These are phyloP conservation scores for Rhagium mordax DNA, from an alignment of 2,888 invertebrate genomes.

Conservation along the genomic window DNA sequence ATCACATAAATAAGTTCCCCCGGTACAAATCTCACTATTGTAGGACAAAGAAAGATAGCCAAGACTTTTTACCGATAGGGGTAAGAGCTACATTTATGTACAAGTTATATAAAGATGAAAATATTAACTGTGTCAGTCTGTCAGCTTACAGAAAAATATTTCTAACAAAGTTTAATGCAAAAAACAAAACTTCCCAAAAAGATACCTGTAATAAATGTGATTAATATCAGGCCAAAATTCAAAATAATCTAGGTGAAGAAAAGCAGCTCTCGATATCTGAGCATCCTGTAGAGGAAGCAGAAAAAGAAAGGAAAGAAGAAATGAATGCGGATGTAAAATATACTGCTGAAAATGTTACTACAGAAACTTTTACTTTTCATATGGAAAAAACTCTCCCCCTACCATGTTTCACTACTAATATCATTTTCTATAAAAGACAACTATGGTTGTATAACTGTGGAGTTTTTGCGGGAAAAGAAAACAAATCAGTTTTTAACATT, in stretches of 20 bases:
- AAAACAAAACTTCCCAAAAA: slow-evolving; percentile 24
- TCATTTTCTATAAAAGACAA: slow-evolving; percentile 53
- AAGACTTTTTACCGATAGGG: neutral
- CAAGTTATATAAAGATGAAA: slow-evolving; percentile 32
- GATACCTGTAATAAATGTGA: slow-evolving; percentile 28
- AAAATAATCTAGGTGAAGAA: neutral
- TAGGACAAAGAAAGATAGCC: neutral
- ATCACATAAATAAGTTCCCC: slow-evolving; percentile 7
- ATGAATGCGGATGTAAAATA: slow-evolving; percentile 8
- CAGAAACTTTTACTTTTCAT: slow-evolving; percentile 70
- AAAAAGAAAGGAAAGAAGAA: slow-evolving; percentile 18
- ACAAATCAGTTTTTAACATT: slow-evolving; percentile 27
- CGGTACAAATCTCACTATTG: slow-evolving; percentile 3
- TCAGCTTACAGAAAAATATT: slow-evolving; percentile 19
- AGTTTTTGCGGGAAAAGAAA: neutral
- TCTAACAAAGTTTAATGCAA: slow-evolving; percentile 26
- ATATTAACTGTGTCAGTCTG: slow-evolving; percentile 27
- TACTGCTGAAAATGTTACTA: slow-evolving; percentile 25
- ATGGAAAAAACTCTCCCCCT: slow-evolving; percentile 36
- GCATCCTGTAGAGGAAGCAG: slow-evolving; percentile 15
- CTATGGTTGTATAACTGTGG: no score
- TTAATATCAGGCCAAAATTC: neutral
- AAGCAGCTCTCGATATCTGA: neutral
- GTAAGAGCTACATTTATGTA: slow-evolving; percentile 13
- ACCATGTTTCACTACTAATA: slow-evolving; percentile 41